Conservation (phyloP, 2,113 vertebrate genomes). For the Sitta europaea region DNA sequence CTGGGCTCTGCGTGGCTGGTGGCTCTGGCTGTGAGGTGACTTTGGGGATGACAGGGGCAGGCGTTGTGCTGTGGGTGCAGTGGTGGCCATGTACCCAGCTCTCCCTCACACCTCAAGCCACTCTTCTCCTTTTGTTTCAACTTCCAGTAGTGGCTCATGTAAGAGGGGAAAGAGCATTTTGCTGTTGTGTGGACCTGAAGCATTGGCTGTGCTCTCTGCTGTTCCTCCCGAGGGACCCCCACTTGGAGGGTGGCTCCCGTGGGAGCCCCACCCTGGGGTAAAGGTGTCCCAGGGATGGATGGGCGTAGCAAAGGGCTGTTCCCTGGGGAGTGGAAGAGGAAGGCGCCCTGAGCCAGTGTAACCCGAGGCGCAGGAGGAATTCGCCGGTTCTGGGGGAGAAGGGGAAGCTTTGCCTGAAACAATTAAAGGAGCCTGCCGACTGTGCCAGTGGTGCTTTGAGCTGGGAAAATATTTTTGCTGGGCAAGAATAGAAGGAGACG, state of each 20-base stretch:
- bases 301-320: not conserved
- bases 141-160: not conserved
- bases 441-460: constrained; percentile 40
- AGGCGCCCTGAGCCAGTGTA: not conserved
- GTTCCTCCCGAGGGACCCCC: not conserved
- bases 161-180: not conserved
- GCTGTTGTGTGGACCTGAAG: not conserved
- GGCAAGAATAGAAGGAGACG: constrained; percentile 51
- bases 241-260: not conserved
- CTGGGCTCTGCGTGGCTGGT: not conserved
- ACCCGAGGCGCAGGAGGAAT: not conserved
- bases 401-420: constrained; percentile 25
- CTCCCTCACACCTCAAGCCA: not conserved
- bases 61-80: not conserved
- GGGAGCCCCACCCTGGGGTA: not conserved
- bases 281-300: not conserved
- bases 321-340: not conserved
- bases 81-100: fast-evolving
- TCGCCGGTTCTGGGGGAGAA: not conserved
- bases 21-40: not conserved
- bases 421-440: not conserved
- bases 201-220: fast-evolving
- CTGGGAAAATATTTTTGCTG: constrained; percentile 57
- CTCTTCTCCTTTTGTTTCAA: not conserved
- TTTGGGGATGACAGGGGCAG: not conserved